Evolutionary conservation across 2,113 vertebrate species (phyloP).

Genomic region (Psammodynastes pulverulentus): DNA sequence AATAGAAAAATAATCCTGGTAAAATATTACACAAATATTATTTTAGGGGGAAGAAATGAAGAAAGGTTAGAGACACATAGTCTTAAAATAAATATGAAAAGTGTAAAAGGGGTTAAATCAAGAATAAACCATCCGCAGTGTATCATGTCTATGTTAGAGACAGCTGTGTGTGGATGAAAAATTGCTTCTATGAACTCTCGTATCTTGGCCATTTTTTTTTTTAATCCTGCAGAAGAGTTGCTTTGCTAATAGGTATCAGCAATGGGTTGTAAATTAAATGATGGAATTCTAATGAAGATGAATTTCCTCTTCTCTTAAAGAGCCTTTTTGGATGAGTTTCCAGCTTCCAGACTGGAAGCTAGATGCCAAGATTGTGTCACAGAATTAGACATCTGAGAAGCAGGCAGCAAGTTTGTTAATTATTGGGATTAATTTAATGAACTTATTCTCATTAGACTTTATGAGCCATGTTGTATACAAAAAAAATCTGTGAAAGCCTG

Average conservation of each 20-base stretch:
- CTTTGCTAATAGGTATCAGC: constrained; percentile 64
- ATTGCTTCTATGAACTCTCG: neutral
- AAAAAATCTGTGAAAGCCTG: constrained; percentile 54
- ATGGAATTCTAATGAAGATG: constrained; percentile 79
- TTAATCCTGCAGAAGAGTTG: constrained; percentile 10
- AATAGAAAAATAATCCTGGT: neutral
- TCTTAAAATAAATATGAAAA: neutral
- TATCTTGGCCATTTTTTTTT: constrained; percentile 26
- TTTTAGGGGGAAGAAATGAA: neutral
- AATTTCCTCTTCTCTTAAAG: constrained; percentile 74
- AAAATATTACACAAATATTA: neutral
- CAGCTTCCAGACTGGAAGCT: constrained; percentile 67
- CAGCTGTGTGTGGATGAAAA: neutral
- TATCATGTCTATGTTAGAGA: neutral
- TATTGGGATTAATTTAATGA: constrained; percentile 75
- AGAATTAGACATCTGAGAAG: constrained; percentile 67
- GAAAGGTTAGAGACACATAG: neutral
- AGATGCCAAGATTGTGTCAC: constrained; percentile 73
- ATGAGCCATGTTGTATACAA: constrained; percentile 63
- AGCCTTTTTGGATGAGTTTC: constrained; percentile 72
- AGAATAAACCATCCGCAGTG: neutral
- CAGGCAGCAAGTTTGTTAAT: constrained; percentile 70
- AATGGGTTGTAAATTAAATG: constrained; percentile 62
- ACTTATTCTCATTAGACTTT: constrained; percentile 71
- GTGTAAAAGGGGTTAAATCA: neutral